A percentile compares a stretch with the other conserved stretches of the same genome.
Evolutionary conservation across 2,797 vertebrate species (phyloP).

Genomic region (Smutsia temminckii): DNA sequence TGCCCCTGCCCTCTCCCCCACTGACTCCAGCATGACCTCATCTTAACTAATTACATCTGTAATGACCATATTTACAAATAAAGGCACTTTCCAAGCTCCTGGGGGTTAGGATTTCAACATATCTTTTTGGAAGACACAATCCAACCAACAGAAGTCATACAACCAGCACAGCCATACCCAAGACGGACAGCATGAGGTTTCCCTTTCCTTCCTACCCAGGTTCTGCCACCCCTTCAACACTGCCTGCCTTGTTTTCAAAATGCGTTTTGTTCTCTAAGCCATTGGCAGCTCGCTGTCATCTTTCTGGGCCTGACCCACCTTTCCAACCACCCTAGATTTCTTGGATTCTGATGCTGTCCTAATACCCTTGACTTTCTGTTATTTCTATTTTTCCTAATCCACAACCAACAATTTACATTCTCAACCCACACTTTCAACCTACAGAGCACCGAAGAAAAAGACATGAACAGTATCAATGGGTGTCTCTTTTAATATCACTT

Average conservation of each 20-base stretch:
- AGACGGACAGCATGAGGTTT: not conserved
- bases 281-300: not conserved
- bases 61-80: not conserved
- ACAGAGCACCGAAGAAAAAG: not conserved
- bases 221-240: not conserved
- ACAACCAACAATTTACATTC: not conserved
- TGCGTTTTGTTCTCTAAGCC: not conserved
- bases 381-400: not conserved
- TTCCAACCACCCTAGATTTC: not conserved
- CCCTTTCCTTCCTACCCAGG: not conserved
- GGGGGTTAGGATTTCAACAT: not conserved
- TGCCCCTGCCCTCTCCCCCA: too few species aligned
- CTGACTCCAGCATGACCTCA: not conserved
- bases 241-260: not conserved
- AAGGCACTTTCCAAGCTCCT: not conserved
- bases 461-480: not conserved
- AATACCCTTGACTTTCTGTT: not conserved
- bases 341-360: not conserved
- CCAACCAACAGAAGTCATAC: not conserved
- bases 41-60: not conserved
- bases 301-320: not conserved
- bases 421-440: not conserved
- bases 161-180: not conserved
- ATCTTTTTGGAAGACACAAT: not conserved
- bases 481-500: not conserved